Conservation (phyloP, 2,113 vertebrate genomes). For the Leucosticte australis region DNA sequence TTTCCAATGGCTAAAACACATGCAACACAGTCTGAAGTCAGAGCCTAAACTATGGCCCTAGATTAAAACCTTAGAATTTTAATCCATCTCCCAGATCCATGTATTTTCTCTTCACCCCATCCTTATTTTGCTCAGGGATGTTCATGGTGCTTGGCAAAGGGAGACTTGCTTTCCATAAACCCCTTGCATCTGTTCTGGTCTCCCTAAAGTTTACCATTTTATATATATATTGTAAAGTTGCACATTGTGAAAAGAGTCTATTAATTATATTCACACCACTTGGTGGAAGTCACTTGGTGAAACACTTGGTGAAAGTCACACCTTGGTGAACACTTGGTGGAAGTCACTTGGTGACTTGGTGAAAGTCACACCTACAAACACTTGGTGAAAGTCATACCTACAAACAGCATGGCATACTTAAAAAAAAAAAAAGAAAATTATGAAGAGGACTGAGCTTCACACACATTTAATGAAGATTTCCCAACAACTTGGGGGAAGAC, state of each 20-base stretch:
- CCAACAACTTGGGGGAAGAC: not conserved
- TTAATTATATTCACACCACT: not conserved
- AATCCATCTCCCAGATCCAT: not conserved
- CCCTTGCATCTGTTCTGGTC: not conserved
- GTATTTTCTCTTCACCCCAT: not conserved
- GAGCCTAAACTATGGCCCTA: not conserved
- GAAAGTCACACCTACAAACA: not conserved
- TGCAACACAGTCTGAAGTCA: not conserved
- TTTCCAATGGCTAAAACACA: not conserved
- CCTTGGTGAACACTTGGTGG: not conserved
- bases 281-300: too few species aligned
- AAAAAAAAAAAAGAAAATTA: not conserved
- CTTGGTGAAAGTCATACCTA: not conserved
- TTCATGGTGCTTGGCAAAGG: not conserved
- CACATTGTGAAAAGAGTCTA: not conserved
- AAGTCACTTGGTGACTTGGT: not conserved
- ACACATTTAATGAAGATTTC: not conserved
- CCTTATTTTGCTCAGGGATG: not conserved
- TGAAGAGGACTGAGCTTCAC: not conserved
- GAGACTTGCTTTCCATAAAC: not conserved
- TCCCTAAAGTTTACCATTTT: not conserved
- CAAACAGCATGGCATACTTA: not conserved
- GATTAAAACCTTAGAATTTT: not conserved
- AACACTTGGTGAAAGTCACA: not conserved
- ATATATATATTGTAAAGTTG: too few species aligned